These are phyloP conservation scores for Merops nubicus DNA, from an alignment of 2,113 vertebrate species.

Conservation along the genomic window DNA sequence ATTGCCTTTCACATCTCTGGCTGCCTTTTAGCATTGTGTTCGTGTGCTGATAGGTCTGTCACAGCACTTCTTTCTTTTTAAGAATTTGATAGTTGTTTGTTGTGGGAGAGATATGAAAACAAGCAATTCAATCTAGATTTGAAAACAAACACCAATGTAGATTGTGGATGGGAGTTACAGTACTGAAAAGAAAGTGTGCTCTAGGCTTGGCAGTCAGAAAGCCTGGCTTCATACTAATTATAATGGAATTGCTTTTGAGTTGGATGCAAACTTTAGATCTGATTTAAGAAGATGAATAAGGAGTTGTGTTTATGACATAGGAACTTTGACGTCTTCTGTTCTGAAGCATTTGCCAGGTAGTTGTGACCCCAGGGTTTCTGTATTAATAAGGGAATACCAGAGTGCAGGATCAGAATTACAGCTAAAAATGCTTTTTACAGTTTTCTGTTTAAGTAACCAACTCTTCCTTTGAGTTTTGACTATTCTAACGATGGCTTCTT, in stretches of 20 bases:
- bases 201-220: background rate
- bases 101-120: background rate
- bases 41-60: background rate
- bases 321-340: background rate
- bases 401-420: background rate
- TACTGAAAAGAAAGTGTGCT: background rate
- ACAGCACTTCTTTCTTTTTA: background rate
- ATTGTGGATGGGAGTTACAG: background rate
- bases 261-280: background rate
- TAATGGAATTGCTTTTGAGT: background rate
- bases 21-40: background rate
- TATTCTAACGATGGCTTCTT: background rate
- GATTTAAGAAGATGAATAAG: background rate
- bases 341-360: background rate
- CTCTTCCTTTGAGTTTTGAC: background rate
- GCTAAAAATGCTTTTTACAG: background rate
- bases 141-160: background rate
- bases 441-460: background rate
- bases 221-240: background rate
- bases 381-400: background rate
- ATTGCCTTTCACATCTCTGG: background rate
- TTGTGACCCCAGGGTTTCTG: background rate
- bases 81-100: background rate
- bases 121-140: background rate
- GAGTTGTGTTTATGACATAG: background rate